Percentiles rank a stretch among this genome's conserved stretches.
Evolutionary conservation across 1,140 invertebrate species (phyloP).

Genomic region (Fopius arisanus): DNA sequence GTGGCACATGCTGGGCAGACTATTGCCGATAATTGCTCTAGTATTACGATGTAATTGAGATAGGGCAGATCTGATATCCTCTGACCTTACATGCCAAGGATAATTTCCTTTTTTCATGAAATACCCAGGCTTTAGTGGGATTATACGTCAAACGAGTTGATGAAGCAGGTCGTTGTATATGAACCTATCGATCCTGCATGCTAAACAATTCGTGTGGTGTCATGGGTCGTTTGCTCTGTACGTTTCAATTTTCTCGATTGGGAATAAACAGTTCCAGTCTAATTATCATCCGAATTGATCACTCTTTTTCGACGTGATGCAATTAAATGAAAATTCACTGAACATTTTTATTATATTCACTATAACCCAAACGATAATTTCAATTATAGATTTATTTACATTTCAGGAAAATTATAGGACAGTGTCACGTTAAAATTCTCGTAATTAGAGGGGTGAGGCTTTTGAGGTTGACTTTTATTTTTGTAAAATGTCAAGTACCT

Average conservation of each 20-base stretch:
- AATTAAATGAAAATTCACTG: conserved; percentile 43
- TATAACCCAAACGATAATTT: too few relatives aligned
- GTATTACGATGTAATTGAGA: conserved; percentile 13
- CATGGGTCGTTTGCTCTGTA: conserved; percentile 17
- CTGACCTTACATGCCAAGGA: conserved; percentile 18
- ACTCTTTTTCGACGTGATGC: conserved; percentile 7
- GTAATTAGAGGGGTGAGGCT: too few relatives aligned
- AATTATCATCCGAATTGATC: conserved; percentile 19
- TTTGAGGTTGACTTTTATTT: neutral
- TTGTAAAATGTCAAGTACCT: too few relatives aligned
- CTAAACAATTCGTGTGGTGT: neutral
- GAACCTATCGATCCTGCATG: neutral
- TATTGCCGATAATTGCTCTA: neutral
- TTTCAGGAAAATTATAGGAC: too few relatives aligned
- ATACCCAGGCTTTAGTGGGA: neutral
- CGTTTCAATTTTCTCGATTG: conserved; percentile 16
- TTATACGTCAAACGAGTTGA: neutral
- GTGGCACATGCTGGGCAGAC: neutral
- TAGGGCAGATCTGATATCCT: neutral
- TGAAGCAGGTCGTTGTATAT: neutral
- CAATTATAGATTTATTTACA: too few relatives aligned
- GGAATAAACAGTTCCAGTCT: conserved; percentile 28
- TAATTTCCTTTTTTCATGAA: neutral
- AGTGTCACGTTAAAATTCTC: too few relatives aligned
- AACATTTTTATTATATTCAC: too few relatives aligned